phyloP scores from a whole-genome alignment of 2,113 vertebrate species.

The Thunnus maccoyii region DNA sequence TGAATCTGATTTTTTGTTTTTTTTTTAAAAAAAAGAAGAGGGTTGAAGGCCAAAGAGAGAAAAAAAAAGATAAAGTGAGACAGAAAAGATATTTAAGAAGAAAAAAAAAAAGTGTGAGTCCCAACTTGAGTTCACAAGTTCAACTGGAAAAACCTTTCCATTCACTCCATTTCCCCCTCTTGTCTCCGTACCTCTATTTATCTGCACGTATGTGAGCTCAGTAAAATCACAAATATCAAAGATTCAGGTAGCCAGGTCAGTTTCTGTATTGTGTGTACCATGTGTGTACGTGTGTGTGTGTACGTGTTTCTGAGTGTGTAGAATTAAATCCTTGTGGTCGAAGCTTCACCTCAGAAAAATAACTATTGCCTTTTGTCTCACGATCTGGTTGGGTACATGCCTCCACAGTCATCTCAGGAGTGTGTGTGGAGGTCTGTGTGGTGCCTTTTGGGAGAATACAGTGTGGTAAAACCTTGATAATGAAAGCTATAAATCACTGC shows the following conservation, averaged over 20 bases:
- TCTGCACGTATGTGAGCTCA: constrained; percentile 20
- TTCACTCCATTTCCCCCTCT: constrained; percentile 9
- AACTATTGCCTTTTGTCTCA: constrained; percentile 9
- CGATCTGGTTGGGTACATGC: constrained; percentile 17
- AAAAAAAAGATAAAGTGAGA: constrained; percentile 25
- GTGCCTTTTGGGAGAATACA: constrained; percentile 40
- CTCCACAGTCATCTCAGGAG: constrained; percentile 26
- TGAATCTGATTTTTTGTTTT: neutral
- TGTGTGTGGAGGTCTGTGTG: constrained; percentile 23
- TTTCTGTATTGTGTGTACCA: neutral
- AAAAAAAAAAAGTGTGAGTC: neutral
- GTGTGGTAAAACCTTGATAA: constrained; percentile 67
- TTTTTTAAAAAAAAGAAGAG: neutral
- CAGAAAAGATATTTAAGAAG: neutral
- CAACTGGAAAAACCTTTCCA: constrained; percentile 42
- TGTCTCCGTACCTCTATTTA: neutral
- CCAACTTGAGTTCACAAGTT: constrained; percentile 60
- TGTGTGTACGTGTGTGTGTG: neutral
- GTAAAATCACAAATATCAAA: constrained; percentile 42
- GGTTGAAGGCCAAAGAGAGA: neutral
- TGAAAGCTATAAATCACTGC: constrained; percentile 78
- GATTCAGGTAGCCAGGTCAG: constrained; percentile 26
- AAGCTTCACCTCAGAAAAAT: constrained; percentile 15
- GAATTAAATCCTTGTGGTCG: constrained; percentile 28
- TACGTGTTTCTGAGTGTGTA: neutral